Conservation (phyloP, 2,797 vertebrate species). For the Acridotheres tristis region DNA sequence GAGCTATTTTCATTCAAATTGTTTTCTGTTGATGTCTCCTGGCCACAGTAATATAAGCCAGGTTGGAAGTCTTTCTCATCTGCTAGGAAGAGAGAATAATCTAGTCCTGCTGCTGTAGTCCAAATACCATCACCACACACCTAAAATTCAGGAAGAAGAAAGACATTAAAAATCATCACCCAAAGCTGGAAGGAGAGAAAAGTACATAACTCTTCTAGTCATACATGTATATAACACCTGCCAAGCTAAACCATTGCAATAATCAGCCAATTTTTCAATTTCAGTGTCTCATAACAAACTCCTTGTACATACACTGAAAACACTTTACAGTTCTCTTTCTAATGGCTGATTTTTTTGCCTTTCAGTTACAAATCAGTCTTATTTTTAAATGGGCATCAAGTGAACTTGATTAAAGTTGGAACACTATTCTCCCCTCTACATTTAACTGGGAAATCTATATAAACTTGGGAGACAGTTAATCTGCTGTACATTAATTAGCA, state of each 20-base stretch:
- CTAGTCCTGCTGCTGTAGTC: constrained; percentile 87
- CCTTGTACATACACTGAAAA: not conserved
- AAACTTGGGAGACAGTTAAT: not conserved
- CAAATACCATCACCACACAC: constrained; percentile 86
- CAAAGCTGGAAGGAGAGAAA: not conserved
- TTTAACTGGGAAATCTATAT: not conserved
- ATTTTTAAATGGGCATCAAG: not conserved
- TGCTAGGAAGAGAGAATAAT: constrained; percentile 89
- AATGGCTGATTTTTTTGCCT: not conserved
- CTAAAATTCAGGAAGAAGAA: constrained; percentile 68
- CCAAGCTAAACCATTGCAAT: not conserved
- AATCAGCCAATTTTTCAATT: not conserved
- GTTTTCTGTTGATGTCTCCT: constrained; percentile 76
- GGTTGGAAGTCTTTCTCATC: constrained; percentile 94
- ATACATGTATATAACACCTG: not conserved
- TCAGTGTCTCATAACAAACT: not conserved
- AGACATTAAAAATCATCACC: not conserved
- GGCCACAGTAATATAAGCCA: constrained; percentile 92
- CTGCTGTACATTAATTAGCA: not conserved
- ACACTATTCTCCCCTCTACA: not conserved
- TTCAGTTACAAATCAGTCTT: not conserved
- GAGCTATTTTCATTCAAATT: constrained; percentile 69
- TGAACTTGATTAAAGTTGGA: not conserved
- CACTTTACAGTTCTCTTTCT: not conserved
- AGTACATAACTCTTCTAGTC: not conserved